These are phyloP conservation scores for Pipra filicauda DNA, from an alignment of 2,113 vertebrate genomes.

Conservation along the genomic window DNA sequence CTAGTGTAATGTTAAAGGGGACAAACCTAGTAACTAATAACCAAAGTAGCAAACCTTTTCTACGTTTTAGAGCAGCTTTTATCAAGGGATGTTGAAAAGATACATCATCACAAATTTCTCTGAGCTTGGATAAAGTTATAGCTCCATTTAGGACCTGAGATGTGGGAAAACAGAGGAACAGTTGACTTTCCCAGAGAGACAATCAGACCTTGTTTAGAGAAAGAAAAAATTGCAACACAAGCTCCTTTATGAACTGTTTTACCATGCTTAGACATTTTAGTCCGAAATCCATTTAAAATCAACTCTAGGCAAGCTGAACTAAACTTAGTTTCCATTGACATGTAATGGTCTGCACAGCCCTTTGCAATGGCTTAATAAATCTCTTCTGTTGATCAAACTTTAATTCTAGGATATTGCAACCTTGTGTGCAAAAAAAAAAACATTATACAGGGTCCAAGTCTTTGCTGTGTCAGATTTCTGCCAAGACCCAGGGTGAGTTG, in stretches of 20 bases:
- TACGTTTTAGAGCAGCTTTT: neutral
- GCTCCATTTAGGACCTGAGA: neutral
- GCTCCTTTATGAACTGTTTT: neutral
- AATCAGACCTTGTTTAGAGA: neutral
- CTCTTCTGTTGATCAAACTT: neutral
- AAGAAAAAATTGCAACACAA: neutral
- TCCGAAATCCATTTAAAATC: neutral
- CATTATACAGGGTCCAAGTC: neutral
- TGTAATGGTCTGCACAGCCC: neutral
- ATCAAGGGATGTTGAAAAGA: neutral
- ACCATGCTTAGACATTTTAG: neutral
- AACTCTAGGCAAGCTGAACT: neutral
- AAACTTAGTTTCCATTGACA: neutral
- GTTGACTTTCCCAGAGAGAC: constrained; percentile 8
- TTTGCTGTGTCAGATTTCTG: neutral
- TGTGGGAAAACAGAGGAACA: neutral
- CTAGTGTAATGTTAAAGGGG: neutral
- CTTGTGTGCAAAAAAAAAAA: neutral
- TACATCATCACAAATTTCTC: neutral
- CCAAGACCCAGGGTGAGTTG: neutral
- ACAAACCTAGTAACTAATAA: neutral
- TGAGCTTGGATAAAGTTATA: neutral
- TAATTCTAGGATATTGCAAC: neutral
- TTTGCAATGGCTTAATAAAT: neutral
- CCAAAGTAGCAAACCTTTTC: neutral